These are phyloP conservation scores for Troides helena DNA, from an alignment of 2,888 invertebrate genomes.

Conservation along the genomic window DNA sequence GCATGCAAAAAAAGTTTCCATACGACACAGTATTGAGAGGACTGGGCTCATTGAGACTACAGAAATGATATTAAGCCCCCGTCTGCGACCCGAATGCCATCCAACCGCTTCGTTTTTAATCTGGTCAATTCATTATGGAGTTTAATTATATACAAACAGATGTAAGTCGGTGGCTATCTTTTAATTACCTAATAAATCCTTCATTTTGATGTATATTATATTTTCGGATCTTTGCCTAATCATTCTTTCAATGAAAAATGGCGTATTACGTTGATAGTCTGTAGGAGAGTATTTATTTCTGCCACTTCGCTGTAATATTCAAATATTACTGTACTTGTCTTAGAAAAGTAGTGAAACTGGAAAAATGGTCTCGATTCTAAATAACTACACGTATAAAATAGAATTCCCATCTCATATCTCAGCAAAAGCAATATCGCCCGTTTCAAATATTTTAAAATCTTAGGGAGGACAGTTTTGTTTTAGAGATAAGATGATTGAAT, in stretches of 20 bases:
- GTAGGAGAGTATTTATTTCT: no score
- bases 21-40: constrained; percentile 43
- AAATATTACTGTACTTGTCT: no score
- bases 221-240: neutral
- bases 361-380: no score
- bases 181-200: constrained; percentile 13
- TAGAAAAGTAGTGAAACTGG: no score
- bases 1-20: constrained; percentile 54
- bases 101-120: constrained; percentile 66
- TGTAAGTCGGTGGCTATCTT: constrained; percentile 9
- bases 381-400: no score
- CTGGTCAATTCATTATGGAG: constrained; percentile 63
- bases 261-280: no score
- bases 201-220: constrained; percentile 3
- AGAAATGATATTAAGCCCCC: constrained; percentile 51
- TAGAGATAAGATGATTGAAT: no score
- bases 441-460: no score
- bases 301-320: no score
- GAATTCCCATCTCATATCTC: no score
- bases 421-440: no score
- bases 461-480: no score
- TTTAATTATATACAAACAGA: constrained; percentile 16
- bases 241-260: neutral
- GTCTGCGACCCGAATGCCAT: constrained; percentile 72
- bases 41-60: constrained; percentile 63